Evolutionary conservation across 2,797 vertebrate species (phyloP), one percentile per base, ranked within the genome.

Genomic region (Sebastes matsubarae): DNA sequence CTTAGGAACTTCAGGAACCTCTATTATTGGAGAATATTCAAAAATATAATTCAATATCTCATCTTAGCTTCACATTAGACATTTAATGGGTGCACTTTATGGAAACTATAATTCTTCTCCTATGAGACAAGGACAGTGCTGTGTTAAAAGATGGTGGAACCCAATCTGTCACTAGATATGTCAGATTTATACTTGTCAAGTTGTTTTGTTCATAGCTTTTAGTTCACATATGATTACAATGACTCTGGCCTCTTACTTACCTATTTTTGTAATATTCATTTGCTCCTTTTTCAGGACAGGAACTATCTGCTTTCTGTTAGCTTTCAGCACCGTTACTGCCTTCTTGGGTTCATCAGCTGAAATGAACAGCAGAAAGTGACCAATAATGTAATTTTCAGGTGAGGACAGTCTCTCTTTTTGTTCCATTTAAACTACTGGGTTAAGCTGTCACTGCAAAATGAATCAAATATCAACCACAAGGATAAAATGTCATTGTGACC

Each of bases 201-300:
- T 22, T 22, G 32, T 42, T 8, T 38, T 11, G n/a, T 55, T 22
- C n/a, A 24, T 24, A 5, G 16, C 5, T 20, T 74, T 25, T 9
- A 36, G 22, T 68, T 52, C 6, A 50, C 36, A 71, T 36, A 27
- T 20, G 14, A 46, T 34, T 50, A 24, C 12, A 29, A 3, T 6
- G 2, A 12, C 25, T 32, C 16, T 18, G 22, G 1, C 2, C 58
- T 75, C 3, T 25, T n/a, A 64, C 27, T n/a, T 24, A 84, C 89
- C 83, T 76, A 63, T 16, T 80, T 89, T 83, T 55, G 90, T 90
- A 4, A 88, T 54, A 69, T 85, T 84, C 2, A 76, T 1, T 12
- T 82, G 86, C 42, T 89, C 72, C 69, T 73, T 88, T 68, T 83
- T 86, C 57, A 81, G 66, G 25, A 83, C 25, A 20, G 84, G 54